Evolutionary conservation across 2,888 invertebrate species (phyloP).

Genomic region (Rhamphomyia laevipes): DNA sequence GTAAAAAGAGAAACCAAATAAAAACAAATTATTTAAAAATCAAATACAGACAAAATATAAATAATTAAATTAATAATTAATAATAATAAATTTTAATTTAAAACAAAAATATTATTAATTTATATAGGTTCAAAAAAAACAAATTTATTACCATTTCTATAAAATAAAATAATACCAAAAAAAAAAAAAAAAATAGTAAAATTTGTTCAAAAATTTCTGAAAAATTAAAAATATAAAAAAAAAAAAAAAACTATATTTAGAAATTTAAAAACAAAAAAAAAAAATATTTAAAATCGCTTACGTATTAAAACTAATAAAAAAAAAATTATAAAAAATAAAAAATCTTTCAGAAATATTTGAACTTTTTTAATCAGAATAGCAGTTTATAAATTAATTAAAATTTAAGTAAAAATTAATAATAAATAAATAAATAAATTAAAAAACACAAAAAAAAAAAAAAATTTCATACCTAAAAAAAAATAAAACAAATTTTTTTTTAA

Average conservation of each 20-base stretch:
- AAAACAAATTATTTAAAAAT: neutral
- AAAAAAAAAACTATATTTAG: slow-evolving; percentile 7
- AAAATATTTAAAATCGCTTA: slow-evolving; percentile 5
- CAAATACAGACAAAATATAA: neutral
- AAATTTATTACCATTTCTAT: no score
- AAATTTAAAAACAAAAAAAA: slow-evolving; percentile 8
- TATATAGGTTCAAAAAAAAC: no score
- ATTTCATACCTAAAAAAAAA: slow-evolving; percentile 17
- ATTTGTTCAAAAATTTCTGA: slow-evolving; percentile 12
- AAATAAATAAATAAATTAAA: slow-evolving; percentile 10
- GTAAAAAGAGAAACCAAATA: neutral
- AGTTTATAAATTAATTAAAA: slow-evolving; percentile 22
- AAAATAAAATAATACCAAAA: slow-evolving; percentile 4
- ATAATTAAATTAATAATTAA: neutral
- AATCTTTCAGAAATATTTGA: slow-evolving; percentile 11
- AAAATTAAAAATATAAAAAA: slow-evolving; percentile 8
- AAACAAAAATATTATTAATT: no score
- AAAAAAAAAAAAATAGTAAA: slow-evolving; percentile 3
- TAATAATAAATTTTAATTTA: no score
- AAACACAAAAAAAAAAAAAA: slow-evolving; percentile 14
- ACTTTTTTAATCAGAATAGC: slow-evolving; percentile 20
- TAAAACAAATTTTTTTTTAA: slow-evolving; percentile 10
- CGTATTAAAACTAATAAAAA: slow-evolving; percentile 3
- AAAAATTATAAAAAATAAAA: neutral
- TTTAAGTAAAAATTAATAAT: slow-evolving; percentile 17